phyloP scores from a whole-genome alignment of 2,797 vertebrate genomes.

The Muraenolepis orangiensis region DNA sequence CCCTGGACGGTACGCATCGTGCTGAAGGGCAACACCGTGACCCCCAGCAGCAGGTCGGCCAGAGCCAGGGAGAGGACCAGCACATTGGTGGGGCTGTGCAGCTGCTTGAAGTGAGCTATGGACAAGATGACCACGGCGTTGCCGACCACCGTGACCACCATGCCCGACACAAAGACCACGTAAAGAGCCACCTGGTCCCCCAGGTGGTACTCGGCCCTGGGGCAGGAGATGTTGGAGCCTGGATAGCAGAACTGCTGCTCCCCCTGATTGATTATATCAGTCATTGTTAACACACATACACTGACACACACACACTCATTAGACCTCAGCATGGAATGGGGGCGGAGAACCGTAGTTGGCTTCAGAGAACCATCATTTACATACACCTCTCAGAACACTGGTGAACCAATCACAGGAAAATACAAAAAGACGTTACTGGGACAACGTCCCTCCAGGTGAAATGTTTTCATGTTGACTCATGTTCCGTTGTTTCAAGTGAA shows the following conservation, averaged over 20 bases:
- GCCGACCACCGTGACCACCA: constrained; percentile 63
- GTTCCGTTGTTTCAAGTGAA: background rate
- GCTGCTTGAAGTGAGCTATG: constrained; percentile 71
- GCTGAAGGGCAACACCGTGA: constrained; percentile 72
- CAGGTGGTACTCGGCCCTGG: constrained; percentile 24
- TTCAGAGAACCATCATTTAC: background rate
- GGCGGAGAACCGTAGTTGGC: background rate
- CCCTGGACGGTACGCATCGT: constrained; percentile 63
- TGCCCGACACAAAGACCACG: constrained; percentile 46
- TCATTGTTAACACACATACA: constrained; percentile 2
- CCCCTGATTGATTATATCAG: constrained; percentile 4
- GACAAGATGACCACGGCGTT: constrained; percentile 75
- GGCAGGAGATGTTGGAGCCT: constrained; percentile 46
- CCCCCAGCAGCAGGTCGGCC: constrained; percentile 67
- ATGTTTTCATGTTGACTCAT: background rate
- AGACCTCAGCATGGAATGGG: background rate
- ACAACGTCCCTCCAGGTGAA: background rate
- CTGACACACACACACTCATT: background rate
- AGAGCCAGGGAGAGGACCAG: constrained; percentile 75
- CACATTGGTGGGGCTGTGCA: constrained; percentile 76
- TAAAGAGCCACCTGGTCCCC: constrained; percentile 33
- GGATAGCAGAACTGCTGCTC: constrained; percentile 49
- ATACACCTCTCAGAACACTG: background rate
- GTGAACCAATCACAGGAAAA: background rate
- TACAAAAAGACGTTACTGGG: background rate